These are phyloP conservation scores for Dendrocopos noguchii DNA, from an alignment of 2,113 vertebrate genomes.

Conservation along the genomic window DNA sequence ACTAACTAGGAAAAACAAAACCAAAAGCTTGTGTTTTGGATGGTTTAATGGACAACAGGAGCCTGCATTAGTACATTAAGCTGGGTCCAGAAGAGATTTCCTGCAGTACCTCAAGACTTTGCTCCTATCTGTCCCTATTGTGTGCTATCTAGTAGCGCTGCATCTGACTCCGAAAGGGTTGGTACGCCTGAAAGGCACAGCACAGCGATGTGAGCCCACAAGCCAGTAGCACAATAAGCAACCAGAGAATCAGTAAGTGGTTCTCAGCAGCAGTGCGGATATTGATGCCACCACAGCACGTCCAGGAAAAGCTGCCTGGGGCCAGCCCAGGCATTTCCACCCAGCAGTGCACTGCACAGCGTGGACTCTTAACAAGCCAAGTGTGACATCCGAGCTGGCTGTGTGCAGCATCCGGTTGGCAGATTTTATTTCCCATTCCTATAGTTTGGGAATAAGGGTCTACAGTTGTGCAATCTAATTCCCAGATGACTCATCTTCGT, in stretches of 20 bases:
- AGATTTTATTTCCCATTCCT: constrained; percentile 35
- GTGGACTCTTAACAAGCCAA: not conserved
- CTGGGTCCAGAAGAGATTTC: not conserved
- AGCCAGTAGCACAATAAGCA: not conserved
- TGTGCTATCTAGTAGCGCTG: not conserved
- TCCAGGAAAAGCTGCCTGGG: not conserved
- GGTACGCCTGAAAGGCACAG: not conserved
- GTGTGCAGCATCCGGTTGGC: not conserved
- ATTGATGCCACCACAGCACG: not conserved
- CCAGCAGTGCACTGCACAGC: not conserved
- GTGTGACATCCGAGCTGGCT: constrained; percentile 19
- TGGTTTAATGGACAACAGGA: not conserved
- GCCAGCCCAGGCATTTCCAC: constrained; percentile 23
- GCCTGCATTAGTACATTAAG: not conserved
- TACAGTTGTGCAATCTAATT: not conserved
- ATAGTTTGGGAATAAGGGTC: not conserved
- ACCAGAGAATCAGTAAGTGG: not conserved
- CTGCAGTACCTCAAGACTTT: not conserved
- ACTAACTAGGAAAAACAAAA: constrained; percentile 4
- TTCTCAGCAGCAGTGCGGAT: not conserved
- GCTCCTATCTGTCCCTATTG: not conserved
- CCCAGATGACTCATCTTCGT: not conserved
- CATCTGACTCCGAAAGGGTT: not conserved
- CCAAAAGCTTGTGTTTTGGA: not conserved
- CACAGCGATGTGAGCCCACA: not conserved